phyloP scores from a whole-genome alignment of 2,888 invertebrate species.

The Noctuana brunneofusca region DNA sequence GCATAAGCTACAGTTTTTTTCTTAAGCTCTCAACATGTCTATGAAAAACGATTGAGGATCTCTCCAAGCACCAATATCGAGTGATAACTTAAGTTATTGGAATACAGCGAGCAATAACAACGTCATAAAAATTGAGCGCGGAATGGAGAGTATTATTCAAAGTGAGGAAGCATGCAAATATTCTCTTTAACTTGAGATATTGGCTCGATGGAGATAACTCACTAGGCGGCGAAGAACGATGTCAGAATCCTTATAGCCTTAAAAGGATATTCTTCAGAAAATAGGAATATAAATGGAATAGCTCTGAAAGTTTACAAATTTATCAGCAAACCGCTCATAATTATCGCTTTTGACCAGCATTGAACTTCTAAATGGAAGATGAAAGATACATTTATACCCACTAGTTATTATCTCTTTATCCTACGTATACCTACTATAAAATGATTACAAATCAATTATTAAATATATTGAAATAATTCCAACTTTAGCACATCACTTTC shows the following conservation, averaged over 20 bases:
- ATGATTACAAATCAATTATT: too few species aligned
- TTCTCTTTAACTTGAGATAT: slow-evolving; percentile 25
- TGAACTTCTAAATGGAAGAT: background rate
- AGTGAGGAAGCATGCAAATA: slow-evolving; percentile 28
- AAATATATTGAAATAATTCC: too few species aligned
- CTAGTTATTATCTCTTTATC: too few species aligned
- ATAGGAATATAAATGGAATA: background rate
- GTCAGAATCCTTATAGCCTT: slow-evolving; percentile 7
- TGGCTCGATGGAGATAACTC: slow-evolving; percentile 17
- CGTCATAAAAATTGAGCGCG: slow-evolving; percentile 33
- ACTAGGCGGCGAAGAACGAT: slow-evolving; percentile 5
- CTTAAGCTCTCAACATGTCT: background rate
- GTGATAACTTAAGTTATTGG: slow-evolving; percentile 9
- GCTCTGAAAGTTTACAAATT: too few species aligned
- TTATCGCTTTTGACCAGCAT: background rate
- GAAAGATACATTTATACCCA: too few species aligned
- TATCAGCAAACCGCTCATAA: background rate
- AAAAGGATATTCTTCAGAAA: slow-evolving; percentile 8
- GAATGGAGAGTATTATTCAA: slow-evolving; percentile 33
- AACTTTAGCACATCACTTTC: too few species aligned
- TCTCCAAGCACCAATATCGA: background rate
- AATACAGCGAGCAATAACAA: slow-evolving; percentile 20
- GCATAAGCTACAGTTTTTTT: background rate
- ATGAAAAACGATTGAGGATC: background rate
- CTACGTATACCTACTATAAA: too few species aligned